These are phyloP conservation scores for Macaca mulatta DNA, from an alignment of 2,113 vertebrate genomes.

Conservation along the genomic window DNA sequence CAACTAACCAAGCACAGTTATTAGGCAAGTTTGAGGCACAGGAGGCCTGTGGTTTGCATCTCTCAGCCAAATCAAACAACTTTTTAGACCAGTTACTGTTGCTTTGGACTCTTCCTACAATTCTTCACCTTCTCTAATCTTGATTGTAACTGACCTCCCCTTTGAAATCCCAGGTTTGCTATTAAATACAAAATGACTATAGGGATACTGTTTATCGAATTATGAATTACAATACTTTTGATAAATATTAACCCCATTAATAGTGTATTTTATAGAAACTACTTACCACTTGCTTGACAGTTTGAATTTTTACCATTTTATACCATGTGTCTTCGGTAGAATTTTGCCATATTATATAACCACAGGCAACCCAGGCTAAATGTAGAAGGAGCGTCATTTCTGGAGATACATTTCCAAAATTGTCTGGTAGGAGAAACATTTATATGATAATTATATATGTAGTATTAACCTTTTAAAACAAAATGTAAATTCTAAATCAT, in stretches of 20 bases:
- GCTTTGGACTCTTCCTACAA: not conserved
- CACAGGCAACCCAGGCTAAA: conserved; percentile 87
- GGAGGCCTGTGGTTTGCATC: not conserved
- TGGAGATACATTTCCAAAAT: conserved; percentile 85
- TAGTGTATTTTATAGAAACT: not conserved
- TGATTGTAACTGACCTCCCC: not conserved
- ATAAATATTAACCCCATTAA: not conserved
- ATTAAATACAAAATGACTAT: not conserved
- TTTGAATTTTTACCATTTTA: conserved; percentile 89
- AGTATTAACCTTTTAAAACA: not conserved
- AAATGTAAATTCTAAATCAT: conserved; percentile 40
- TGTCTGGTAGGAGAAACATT: conserved; percentile 85
- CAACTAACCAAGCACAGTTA: not conserved
- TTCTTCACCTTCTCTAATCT: not conserved
- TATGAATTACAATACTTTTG: not conserved
- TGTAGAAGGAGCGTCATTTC: conserved; percentile 89
- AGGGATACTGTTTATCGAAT: not conserved
- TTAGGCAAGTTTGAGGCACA: not conserved
- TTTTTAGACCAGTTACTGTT: not conserved
- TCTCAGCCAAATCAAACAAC: not conserved
- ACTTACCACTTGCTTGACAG: conserved; percentile 93
- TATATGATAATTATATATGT: not conserved
- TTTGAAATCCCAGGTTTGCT: not conserved
- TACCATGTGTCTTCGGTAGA: conserved; percentile 91
- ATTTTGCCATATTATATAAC: conserved; percentile 91